These are phyloP conservation scores for Aelia acuminata DNA, from an alignment of 2,888 invertebrate species.

Conservation along the genomic window DNA sequence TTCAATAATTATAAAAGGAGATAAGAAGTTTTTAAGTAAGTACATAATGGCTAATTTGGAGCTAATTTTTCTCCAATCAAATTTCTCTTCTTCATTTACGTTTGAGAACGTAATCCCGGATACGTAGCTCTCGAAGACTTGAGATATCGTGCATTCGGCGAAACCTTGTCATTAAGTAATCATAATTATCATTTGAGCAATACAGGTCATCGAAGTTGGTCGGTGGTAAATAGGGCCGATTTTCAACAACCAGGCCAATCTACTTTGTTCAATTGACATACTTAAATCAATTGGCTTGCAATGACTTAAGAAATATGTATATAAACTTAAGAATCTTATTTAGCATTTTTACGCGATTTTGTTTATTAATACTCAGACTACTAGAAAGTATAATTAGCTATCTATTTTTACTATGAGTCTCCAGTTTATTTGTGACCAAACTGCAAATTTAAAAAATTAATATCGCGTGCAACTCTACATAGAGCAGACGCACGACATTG, in stretches of 20 bases:
- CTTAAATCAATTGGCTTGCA: not conserved
- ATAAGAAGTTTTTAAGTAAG: too few relatives aligned
- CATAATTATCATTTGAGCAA: not conserved
- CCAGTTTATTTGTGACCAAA: not conserved
- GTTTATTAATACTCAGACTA: not conserved
- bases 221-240: not conserved
- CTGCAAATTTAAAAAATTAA: not conserved
- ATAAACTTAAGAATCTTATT: too few relatives aligned
- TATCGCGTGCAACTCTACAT: not conserved
- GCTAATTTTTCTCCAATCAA: not conserved
- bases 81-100: not conserved
- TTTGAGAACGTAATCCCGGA: not conserved
- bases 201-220: not conserved
- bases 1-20: too few relatives aligned
- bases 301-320: not conserved
- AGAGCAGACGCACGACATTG: not conserved
- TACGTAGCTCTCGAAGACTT: not conserved
- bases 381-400: not conserved
- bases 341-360: not conserved
- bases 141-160: not conserved
- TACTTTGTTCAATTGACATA: not conserved
- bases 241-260: not conserved
- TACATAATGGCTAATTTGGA: not conserved
- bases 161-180: not conserved
- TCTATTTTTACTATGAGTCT: not conserved